A percentile compares a stretch with the other conserved stretches of the same genome.
These are phyloP conservation scores for Lucilia cuprina DNA, from an alignment of 1,140 invertebrate species.

Conservation along the genomic window DNA sequence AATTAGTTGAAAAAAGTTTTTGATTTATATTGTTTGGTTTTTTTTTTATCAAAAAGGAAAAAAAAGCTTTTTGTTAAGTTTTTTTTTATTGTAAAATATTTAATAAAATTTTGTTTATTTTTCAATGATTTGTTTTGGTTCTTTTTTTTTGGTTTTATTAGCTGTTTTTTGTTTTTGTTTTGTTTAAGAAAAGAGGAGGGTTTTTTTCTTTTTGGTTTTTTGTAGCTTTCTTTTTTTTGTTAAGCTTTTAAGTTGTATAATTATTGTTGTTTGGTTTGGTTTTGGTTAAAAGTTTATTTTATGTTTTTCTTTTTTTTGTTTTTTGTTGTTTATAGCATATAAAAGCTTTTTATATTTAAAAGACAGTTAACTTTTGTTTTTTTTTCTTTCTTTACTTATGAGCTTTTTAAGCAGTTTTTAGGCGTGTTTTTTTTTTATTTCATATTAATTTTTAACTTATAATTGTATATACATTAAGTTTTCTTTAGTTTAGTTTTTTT, in stretches of 20 bases:
- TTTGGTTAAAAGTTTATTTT: neutral
- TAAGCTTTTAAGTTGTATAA: neutral
- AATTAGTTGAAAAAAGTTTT: neutral
- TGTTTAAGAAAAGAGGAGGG: neutral
- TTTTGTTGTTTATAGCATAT: neutral
- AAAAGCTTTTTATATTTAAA: slow-evolving; percentile 24
- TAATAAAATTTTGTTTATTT: neutral
- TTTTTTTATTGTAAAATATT: neutral
- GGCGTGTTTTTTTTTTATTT: slow-evolving; percentile 21
- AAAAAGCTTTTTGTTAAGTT: neutral
- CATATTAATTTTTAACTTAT: neutral
- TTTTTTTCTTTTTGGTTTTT: neutral
- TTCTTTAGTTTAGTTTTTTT: neutral
- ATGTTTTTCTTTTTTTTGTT: no score
- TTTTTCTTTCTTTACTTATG: neutral
- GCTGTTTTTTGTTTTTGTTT: neutral
- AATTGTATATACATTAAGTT: slow-evolving; percentile 19
- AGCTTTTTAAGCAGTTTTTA: slow-evolving; percentile 27
- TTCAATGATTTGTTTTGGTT: neutral
- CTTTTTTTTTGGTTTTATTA: neutral
- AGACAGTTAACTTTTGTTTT: slow-evolving; percentile 27
- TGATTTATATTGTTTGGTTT: neutral
- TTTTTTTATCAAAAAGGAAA: neutral
- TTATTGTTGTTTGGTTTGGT: slow-evolving; percentile 8
- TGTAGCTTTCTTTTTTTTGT: neutral